These are phyloP conservation scores for Pao palembangensis DNA, from an alignment of 2,113 vertebrate genomes.

Conservation along the genomic window DNA sequence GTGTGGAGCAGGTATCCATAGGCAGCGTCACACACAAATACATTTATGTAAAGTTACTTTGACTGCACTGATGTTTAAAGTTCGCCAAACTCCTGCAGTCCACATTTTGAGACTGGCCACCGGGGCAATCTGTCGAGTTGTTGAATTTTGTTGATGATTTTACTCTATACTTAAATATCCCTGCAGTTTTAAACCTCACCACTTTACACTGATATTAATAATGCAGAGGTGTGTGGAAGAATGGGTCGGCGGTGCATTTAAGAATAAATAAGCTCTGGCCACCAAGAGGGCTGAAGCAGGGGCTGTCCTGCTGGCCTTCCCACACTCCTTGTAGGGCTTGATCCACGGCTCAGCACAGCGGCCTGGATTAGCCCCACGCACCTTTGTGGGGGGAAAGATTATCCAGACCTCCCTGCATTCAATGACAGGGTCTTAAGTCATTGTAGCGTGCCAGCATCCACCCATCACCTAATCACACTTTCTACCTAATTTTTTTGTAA, in stretches of 20 bases:
- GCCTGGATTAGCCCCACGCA: slow-evolving; percentile 73
- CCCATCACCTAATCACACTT: slow-evolving; percentile 66
- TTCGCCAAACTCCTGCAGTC: not conserved
- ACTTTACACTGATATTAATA: slow-evolving; percentile 6
- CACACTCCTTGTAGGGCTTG: slow-evolving; percentile 73
- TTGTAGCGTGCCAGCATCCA: slow-evolving; percentile 67
- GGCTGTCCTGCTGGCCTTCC: slow-evolving; percentile 68
- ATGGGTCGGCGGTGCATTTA: slow-evolving; percentile 35
- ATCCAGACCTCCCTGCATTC: slow-evolving; percentile 77
- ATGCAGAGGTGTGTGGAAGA: slow-evolving; percentile 38
- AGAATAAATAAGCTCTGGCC: slow-evolving; percentile 49
- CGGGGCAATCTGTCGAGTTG: not conserved
- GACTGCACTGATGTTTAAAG: not conserved
- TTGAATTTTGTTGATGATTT: not conserved
- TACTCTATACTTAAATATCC: not conserved
- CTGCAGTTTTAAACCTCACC: no score
- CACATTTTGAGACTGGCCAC: not conserved
- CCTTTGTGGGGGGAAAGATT: slow-evolving; percentile 78
- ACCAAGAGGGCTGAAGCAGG: slow-evolving; percentile 54
- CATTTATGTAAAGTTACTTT: not conserved
- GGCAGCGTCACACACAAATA: not conserved
- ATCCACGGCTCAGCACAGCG: slow-evolving; percentile 69
- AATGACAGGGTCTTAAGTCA: slow-evolving; percentile 74
- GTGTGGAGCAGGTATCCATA: not conserved
- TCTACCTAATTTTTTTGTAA: slow-evolving; percentile 66